Evolutionary conservation across 1,140 invertebrate genomes (phyloP).

Genomic region (Rhagoletis pomonella): DNA sequence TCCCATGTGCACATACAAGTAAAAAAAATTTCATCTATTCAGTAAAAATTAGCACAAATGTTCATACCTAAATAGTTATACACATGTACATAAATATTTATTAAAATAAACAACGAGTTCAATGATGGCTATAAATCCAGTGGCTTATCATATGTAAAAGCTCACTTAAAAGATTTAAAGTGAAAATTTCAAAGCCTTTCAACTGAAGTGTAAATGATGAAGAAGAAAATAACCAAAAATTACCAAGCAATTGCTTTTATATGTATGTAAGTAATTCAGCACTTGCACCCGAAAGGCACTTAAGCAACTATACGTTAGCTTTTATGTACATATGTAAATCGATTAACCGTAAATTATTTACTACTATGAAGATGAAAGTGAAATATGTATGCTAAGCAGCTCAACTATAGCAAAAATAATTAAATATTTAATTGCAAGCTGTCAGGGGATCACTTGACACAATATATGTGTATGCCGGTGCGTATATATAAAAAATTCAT

Average conservation of each 20-base stretch:
- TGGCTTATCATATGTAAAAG: not conserved
- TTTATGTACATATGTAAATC: no score
- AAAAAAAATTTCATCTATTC: not conserved
- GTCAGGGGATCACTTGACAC: no score
- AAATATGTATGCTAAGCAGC: no score
- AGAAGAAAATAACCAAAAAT: no score
- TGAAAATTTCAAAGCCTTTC: not conserved
- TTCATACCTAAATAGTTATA: not conserved
- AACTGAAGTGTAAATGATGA: not conserved
- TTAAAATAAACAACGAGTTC: not conserved
- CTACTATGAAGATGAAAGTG: no score
- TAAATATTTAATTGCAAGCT: no score
- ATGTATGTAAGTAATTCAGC: not conserved
- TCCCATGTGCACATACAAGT: not conserved
- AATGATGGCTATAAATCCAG: not conserved
- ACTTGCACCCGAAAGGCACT: not conserved
- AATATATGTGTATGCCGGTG: no score
- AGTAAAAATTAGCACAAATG: not conserved
- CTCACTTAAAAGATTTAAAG: not conserved
- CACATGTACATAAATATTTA: not conserved
- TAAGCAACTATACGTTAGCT: not conserved
- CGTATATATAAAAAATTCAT: no score
- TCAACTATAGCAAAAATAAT: no score
- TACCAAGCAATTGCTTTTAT: no score
- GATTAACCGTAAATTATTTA: no score